Conservation (phyloP, 2,888 invertebrate genomes). For the Andrena marginata region DNA sequence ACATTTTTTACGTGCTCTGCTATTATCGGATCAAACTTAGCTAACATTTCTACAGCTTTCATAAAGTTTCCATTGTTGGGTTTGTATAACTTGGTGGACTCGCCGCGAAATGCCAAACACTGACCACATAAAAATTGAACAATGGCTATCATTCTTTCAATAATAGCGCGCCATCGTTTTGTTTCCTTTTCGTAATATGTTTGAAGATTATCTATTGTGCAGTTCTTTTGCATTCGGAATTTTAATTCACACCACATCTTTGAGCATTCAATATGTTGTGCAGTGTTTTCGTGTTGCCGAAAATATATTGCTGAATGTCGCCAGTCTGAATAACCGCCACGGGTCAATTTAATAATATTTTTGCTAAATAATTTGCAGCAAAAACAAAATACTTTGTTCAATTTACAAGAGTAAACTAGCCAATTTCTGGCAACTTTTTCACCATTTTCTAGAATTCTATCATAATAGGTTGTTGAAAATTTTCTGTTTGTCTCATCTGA, state of each 20-base stretch:
- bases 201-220: constrained; percentile 40
- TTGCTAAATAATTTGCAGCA: constrained; percentile 14
- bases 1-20: too few species aligned
- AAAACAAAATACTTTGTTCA: constrained; percentile 10
- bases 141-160: constrained; percentile 33
- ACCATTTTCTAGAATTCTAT: neutral
- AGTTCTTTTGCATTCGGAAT: neutral
- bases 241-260: constrained; percentile 12
- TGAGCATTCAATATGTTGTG: constrained; percentile 4
- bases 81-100: constrained; percentile 19
- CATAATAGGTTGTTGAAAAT: too few species aligned
- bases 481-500: too few species aligned
- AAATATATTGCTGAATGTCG: neutral
- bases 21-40: constrained; percentile 43
- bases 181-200: constrained; percentile 29
- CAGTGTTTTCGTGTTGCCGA: constrained; percentile 6
- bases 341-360: neutral
- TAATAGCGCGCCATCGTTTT: constrained; percentile 27
- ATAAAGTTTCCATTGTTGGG: constrained; percentile 50
- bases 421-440: constrained; percentile 9
- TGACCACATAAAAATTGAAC: constrained; percentile 31
- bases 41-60: constrained; percentile 39
- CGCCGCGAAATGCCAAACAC: constrained; percentile 42
- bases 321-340: constrained; percentile 12
- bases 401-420: constrained; percentile 8